These are phyloP conservation scores for Copidosoma aretas DNA, from an alignment of 2,888 invertebrate genomes.

Conservation along the genomic window DNA sequence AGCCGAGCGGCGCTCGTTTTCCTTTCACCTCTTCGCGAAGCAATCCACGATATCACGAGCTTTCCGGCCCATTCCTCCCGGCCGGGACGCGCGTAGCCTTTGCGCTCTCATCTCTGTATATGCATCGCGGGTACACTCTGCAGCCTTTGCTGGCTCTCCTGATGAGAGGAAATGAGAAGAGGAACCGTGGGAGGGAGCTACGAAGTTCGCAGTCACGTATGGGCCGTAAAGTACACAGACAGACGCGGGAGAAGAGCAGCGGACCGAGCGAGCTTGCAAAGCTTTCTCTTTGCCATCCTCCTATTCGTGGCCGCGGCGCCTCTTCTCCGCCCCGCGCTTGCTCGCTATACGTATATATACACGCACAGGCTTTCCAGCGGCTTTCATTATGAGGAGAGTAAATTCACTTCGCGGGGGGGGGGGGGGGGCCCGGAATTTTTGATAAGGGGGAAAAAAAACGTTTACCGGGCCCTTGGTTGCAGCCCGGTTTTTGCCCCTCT, in stretches of 20 bases:
- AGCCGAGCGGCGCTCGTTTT: too few species aligned
- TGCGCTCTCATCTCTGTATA: too few species aligned
- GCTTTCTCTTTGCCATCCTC: constrained; percentile 22
- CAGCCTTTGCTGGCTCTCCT: too few species aligned
- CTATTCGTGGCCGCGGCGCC: constrained; percentile 37
- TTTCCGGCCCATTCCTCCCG: too few species aligned
- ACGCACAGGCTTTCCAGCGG: constrained; percentile 24
- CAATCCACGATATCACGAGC: too few species aligned
- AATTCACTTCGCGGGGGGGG: constrained; percentile 46
- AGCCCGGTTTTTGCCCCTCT: constrained; percentile 13
- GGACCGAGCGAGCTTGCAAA: constrained; percentile 18
- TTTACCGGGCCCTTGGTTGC: constrained; percentile 43
- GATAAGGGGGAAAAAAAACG: constrained; percentile 47
- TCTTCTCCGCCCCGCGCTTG: too few species aligned
- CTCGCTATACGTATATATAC: too few species aligned
- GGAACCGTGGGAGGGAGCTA: constrained; percentile 29
- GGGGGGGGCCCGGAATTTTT: constrained; percentile 46
- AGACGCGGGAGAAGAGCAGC: constrained; percentile 13
- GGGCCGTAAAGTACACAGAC: constrained; percentile 53
- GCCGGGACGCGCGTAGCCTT: too few species aligned
- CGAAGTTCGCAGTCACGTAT: constrained; percentile 51
- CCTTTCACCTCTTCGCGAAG: too few species aligned
- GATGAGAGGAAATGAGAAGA: not conserved
- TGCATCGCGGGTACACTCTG: too few species aligned
- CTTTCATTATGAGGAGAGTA: constrained; percentile 53